Percentiles rank a stretch among this genome's conserved stretches.
Conservation (phyloP, 2,888 invertebrate genomes). For the Torymus auratus region DNA sequence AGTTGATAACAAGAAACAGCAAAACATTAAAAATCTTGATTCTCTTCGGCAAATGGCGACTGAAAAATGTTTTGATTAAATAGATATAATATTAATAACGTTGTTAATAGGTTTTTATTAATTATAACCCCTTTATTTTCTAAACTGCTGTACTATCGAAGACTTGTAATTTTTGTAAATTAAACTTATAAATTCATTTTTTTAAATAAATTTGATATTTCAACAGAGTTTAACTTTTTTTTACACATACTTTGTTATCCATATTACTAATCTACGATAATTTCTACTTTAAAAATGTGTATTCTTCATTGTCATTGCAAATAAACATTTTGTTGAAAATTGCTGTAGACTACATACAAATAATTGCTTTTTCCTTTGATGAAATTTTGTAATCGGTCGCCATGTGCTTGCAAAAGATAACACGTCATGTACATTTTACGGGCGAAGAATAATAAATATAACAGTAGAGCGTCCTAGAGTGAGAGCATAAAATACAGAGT, state of each 20-base stretch:
- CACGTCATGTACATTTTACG: slow-evolving; percentile 41
- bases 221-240: too few species aligned
- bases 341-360: too few species aligned
- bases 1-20: slow-evolving; percentile 44
- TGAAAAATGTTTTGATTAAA: slow-evolving; percentile 56
- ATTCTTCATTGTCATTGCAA: slow-evolving; percentile 23
- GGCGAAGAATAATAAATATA: slow-evolving; percentile 41
- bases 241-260: neutral
- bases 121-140: neutral
- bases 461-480: slow-evolving; percentile 56
- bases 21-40: slow-evolving; percentile 28
- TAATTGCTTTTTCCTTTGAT: slow-evolving; percentile 9
- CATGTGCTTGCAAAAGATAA: slow-evolving; percentile 57
- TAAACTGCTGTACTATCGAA: slow-evolving; percentile 6
- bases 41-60: slow-evolving; percentile 64
- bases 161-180: slow-evolving; percentile 24
- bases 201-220: too few species aligned
- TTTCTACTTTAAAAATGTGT: neutral
- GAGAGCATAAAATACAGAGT: slow-evolving; percentile 54
- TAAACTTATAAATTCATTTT: too few species aligned
- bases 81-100: too few species aligned
- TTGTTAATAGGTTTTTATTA: slow-evolving; percentile 23
- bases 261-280: slow-evolving; percentile 11
- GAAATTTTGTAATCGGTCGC: slow-evolving; percentile 61
- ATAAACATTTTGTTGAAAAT: slow-evolving; percentile 22